These are phyloP conservation scores for Papilio protenor DNA, from an alignment of 2,888 invertebrate genomes.

Conservation along the genomic window DNA sequence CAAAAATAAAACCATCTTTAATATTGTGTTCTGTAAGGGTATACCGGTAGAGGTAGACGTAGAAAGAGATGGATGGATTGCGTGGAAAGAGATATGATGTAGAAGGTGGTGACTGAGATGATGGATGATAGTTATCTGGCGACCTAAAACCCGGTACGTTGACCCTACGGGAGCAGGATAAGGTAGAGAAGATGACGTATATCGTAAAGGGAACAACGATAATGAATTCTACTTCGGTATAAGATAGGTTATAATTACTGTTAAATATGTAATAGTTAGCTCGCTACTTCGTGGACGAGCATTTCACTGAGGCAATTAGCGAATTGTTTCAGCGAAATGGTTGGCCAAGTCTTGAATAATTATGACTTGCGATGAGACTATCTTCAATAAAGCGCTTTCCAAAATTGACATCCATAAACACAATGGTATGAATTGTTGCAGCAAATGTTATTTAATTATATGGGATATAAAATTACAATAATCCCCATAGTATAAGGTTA, in stretches of 20 bases:
- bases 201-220: neutral
- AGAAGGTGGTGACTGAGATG: too few species aligned
- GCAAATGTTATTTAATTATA: too few species aligned
- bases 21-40: too few species aligned
- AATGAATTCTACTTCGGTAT: neutral
- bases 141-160: too few species aligned
- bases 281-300: neutral
- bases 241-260: neutral
- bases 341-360: slow-evolving; percentile 3
- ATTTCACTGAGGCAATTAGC: neutral
- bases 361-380: neutral
- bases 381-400: neutral
- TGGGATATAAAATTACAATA: too few species aligned
- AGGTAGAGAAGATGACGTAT: neutral
- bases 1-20: too few species aligned
- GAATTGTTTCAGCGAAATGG: slow-evolving; percentile 9
- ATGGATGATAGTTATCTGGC: too few species aligned
- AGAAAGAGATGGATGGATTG: too few species aligned
- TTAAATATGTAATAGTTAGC: neutral
- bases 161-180: too few species aligned
- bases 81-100: too few species aligned
- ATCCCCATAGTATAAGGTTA: too few species aligned
- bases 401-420: neutral
- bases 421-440: neutral
- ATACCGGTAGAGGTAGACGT: too few species aligned